Evolutionary conservation across 2,113 vertebrate genomes (phyloP), one percentile per base, ranked within the genome.

Genomic region (Centropus bengalensis): DNA sequence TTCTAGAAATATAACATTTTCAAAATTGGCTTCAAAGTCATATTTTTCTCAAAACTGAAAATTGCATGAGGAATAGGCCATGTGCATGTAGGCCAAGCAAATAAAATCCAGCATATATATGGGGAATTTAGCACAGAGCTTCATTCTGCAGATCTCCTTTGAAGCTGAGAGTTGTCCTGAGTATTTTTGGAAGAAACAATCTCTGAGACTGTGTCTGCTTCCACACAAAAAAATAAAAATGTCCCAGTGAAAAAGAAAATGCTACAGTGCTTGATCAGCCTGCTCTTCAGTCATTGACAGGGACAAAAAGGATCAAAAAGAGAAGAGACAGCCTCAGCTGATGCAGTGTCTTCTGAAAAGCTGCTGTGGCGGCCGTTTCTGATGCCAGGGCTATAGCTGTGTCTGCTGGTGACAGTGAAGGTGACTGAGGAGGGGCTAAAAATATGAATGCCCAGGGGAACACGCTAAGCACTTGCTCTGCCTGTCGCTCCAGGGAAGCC

Each of bases 381-480:
- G 13, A 24, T 55, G n/a, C 63, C 12, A 10, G 14, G 38, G 40
- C 45, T 89, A 32, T 52, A 42, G 33, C 52, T 91, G 38, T 30
- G 68, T 66, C 51, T 77, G 63, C 45, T 82, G 67, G 15, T 86
- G 82, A 81, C 68, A 95, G 74, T 74, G 27, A 96, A 95, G 83
- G 93, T 94, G 92, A 95, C 80, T 74, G 81, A 94, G 75, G 24
- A 93, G 66, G 87, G 60, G 42, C 89, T 93, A 94, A 96, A 97
- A 95, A 91, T 93, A 92, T 28, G 10, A 94, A 91, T 70, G 44
- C 71, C 62, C 26, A 6, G 27, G 45, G 82, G 62, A 89, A 51
- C 28, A 33, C 2, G 3, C 51, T 78, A 73, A 96, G 40, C 79
- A 33, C 30, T 93, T 71, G 40, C 47, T 83, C 52, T 88, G 47